Evolutionary conservation across 2,888 invertebrate genomes (phyloP), one percentile per base, ranked within the genome.

Genomic region (Seladonia tumulorum): DNA sequence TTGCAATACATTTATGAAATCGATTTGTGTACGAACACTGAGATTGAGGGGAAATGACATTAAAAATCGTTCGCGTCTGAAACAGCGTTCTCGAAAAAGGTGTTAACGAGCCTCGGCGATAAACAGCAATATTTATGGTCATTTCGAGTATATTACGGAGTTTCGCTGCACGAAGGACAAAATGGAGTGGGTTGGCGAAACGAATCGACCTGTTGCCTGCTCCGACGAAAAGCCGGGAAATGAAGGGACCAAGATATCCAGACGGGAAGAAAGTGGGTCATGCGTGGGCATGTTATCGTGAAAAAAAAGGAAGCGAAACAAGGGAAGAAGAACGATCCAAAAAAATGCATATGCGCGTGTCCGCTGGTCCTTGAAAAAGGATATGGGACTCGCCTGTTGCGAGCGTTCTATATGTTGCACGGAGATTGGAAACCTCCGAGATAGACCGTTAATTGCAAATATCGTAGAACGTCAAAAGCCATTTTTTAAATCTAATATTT

Each of bases 181-280:
- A 57, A 22, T 16, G 29, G 66, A 14, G 39, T 22, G 57, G 49
- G 39, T n/a, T 14, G n/a, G n/a, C 4, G 29, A 35, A 35, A 3
- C 18, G 70, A 16, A 45, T 57, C 29, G 74, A 79, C 79, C 79
- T 82, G 82, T 82, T 82, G 79, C 74, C 82, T 49, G 42, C 5
- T 7, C 49, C 66, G 18, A 3, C 42, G 66, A 25, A 76, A 76
- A 10, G 10, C 45, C 57, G 39, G 53, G 35, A 49, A 47, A 57
- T 39, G 47, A 57, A 68, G 42, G 16, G 60, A 14, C 74, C n/a
- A 42, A 35, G 45, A 39, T 14, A 29, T 68, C 29, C 25, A 1
- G 39, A n/a, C 35, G 74, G 53, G 29, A 57, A 42, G 35, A 57
- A 53, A 45, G 25, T 53, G 45, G 45, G 47, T 63, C 70, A 60